Conservation (phyloP, 2,888 invertebrate species). For the Hemicrepidius hirtus region DNA sequence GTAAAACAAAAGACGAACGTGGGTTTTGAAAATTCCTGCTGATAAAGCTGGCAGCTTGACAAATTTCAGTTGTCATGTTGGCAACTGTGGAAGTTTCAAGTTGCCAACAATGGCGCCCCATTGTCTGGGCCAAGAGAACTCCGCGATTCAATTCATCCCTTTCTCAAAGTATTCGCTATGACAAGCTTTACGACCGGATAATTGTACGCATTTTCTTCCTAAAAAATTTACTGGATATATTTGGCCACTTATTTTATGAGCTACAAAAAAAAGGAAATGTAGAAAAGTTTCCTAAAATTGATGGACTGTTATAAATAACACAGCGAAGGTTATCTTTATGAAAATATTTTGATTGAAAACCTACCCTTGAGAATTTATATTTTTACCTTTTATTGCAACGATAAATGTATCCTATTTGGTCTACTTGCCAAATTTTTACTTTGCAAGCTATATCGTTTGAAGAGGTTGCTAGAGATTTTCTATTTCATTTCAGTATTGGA, state of each 20-base stretch:
- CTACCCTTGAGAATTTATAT: no score
- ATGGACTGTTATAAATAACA: background rate
- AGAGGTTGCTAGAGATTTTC: no score
- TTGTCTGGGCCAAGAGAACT: conserved; percentile 40
- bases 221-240: conserved; percentile 9
- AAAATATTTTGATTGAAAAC: no score
- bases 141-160: conserved; percentile 29
- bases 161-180: background rate
- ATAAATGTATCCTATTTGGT: no score
- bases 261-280: background rate
- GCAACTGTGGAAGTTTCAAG: conserved; percentile 32
- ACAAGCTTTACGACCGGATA: conserved; percentile 26
- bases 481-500: no score
- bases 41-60: conserved; percentile 39
- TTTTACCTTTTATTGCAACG: no score
- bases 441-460: no score
- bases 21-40: conserved; percentile 18
- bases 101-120: conserved; percentile 40
- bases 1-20: background rate
- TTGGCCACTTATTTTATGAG: conserved; percentile 10
- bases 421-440: no score
- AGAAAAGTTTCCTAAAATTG: background rate
- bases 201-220: conserved; percentile 12
- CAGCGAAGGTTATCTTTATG: no score
- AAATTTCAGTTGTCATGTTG: conserved; percentile 32